Conservation (phyloP, 2,888 invertebrate genomes). For the Criorhina ranunculi region DNA sequence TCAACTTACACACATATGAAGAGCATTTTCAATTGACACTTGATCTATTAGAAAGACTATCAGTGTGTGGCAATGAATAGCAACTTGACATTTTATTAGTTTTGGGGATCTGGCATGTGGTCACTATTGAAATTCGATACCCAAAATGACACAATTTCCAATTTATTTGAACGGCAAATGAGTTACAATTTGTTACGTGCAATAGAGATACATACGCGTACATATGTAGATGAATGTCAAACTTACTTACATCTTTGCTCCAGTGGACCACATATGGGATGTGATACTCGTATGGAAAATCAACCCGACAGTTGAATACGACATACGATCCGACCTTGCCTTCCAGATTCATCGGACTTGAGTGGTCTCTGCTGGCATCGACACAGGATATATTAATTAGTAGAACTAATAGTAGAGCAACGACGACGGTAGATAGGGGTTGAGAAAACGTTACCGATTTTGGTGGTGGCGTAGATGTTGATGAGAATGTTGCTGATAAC, state of each 20-base stretch:
- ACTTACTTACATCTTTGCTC: conserved; percentile 92
- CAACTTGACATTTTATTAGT: conserved; percentile 44
- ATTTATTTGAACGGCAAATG: conserved; percentile 41
- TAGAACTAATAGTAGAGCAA: conserved; percentile 78
- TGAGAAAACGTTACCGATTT: conserved; percentile 34
- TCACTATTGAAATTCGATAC: conserved; percentile 67
- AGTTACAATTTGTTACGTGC: conserved; percentile 2
- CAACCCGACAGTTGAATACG: conserved; percentile 86
- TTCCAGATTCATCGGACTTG: conserved; percentile 82
- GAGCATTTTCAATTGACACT: conserved; percentile 55
- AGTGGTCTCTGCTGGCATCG: conserved; percentile 80
- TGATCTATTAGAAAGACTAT: conserved; percentile 40
- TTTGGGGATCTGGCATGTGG: conserved; percentile 53
- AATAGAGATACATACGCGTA: background rate
- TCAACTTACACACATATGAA: background rate
- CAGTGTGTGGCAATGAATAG: background rate
- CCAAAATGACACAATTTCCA: conserved; percentile 60
- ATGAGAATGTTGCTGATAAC: conserved; percentile 43
- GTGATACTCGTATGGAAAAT: conserved; percentile 93
- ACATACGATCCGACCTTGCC: conserved; percentile 84
- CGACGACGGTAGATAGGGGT: conserved; percentile 56
- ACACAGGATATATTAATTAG: conserved; percentile 84
- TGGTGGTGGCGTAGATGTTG: conserved; percentile 15
- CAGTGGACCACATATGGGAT: conserved; percentile 95
- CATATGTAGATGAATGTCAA: conserved; percentile 50